Evolutionary conservation across 2,888 invertebrate genomes (phyloP).

Genomic region (Ochropacha duplaris): DNA sequence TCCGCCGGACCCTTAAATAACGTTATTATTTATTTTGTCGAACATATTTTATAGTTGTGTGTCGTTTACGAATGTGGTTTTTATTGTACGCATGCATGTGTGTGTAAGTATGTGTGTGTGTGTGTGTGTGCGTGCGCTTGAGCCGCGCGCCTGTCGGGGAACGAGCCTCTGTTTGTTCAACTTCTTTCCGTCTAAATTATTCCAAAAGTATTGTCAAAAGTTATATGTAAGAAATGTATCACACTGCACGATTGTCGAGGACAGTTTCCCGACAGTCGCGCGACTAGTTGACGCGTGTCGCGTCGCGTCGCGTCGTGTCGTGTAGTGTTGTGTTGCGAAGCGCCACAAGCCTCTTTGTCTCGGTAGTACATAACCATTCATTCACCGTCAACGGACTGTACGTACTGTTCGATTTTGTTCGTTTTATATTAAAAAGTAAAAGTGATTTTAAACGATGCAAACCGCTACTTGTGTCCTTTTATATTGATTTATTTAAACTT

Average conservation of each 20-base stretch:
- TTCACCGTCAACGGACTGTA: neutral
- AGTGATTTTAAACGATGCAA: no score
- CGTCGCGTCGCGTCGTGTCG: constrained; percentile 5
- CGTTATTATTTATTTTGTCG: constrained; percentile 34
- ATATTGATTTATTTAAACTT: no score
- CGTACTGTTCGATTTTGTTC: neutral
- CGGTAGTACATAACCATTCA: neutral
- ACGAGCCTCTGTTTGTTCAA: neutral
- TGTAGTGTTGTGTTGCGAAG: constrained; percentile 16
- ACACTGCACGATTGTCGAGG: neutral
- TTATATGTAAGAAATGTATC: neutral
- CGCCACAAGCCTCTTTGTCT: constrained; percentile 19
- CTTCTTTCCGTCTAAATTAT: constrained; percentile 1
- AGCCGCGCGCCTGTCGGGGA: neutral
- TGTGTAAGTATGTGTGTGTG: constrained; percentile 22
- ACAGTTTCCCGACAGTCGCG: neutral
- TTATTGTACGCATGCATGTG: constrained; percentile 31
- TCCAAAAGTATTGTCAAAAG: constrained; percentile 1
- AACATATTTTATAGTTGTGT: constrained; percentile 43
- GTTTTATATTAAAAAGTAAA: neutral
- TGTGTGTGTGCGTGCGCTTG: constrained; percentile 13
- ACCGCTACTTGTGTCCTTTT: no score
- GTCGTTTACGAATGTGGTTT: constrained; percentile 42
- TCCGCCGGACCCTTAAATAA: constrained; percentile 5
- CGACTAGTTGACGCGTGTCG: neutral